Evolutionary conservation across 2,113 vertebrate genomes (phyloP), one percentile per base, ranked within the genome.

Genomic region (Oncorhynchus nerka): DNA sequence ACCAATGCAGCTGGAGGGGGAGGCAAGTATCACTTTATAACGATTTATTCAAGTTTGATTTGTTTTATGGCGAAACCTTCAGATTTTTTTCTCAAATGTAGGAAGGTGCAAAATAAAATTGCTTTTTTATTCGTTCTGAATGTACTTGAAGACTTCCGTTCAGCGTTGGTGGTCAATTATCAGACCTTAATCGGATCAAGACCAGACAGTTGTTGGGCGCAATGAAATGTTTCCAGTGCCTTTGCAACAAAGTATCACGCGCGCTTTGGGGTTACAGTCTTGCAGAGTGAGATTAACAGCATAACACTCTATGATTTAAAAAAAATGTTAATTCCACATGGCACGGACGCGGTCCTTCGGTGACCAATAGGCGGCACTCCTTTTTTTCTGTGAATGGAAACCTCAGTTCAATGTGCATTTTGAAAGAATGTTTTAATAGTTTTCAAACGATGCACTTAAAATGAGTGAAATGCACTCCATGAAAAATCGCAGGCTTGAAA

Each of bases 1-100:
- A 96, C 69, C 93, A 95, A 76, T 97, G 96, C 91, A 93, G 93
- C 87, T 97, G 96, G 96, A 95, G 90, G 79, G 95, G 95, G 77
- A 96, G 96, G 96, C 94, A 93, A 82, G 91, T 89, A 68, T 0
- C n/a, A 20, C 2, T 51, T 32, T 20, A 2, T 30, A 57, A 45
- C n/a, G 15, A 5, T 28, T 68, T 30, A 34, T 34, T 68, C 26
- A 15, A 30, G 32, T 67, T 67, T 45, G 1, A 45, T 45, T 45
- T 9, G 39, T 45, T 45, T 45, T 45, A 45, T 45, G 7, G 6
- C 0, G 7, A 39, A 39, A 8, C 39, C 8, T n/a, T 62, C 7
- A 3, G 11, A 61, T 62, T 62, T 22, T 62, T n/a, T 22, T 22
- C 8, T 45, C 7, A 45, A 45, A 22, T 62, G n/a, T n/a, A 62